phyloP scores from a whole-genome alignment of 2,888 invertebrate genomes.

The Hesperia comma region DNA sequence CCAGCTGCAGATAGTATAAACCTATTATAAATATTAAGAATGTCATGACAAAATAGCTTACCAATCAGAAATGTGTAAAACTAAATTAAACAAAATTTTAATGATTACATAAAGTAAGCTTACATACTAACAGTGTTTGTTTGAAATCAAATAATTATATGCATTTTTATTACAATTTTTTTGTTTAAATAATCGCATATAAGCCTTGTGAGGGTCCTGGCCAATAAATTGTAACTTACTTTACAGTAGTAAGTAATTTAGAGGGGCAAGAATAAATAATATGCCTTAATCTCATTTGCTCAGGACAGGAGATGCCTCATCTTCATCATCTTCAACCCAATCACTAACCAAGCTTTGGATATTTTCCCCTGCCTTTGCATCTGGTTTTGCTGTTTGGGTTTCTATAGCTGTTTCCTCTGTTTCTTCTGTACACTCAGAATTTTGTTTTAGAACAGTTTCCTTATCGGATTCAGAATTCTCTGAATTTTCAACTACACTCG shows the following conservation, averaged over 20 bases:
- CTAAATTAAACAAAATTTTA: too few relatives aligned
- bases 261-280: neutral
- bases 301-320: constrained; percentile 55
- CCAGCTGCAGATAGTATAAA: neutral
- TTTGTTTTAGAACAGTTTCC: constrained; percentile 29
- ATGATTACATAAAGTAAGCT: too few relatives aligned
- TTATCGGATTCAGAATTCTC: constrained; percentile 22
- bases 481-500: constrained; percentile 42
- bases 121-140: too few relatives aligned
- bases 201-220: too few relatives aligned
- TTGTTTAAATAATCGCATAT: too few relatives aligned
- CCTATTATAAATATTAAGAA: neutral
- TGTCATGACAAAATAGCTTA: neutral
- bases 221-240: too few relatives aligned
- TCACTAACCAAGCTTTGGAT: constrained; percentile 79
- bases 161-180: too few relatives aligned
- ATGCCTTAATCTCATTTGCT: neutral
- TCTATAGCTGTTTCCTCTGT: constrained; percentile 21
- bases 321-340: constrained; percentile 73
- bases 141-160: too few relatives aligned
- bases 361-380: constrained; percentile 59
- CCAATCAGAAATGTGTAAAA: neutral
- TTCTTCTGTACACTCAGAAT: constrained; percentile 13
- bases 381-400: constrained; percentile 15
- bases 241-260: neutral